These are phyloP conservation scores for Xanthostigma xanthostigma DNA, from an alignment of 2,888 invertebrate genomes.

Conservation along the genomic window DNA sequence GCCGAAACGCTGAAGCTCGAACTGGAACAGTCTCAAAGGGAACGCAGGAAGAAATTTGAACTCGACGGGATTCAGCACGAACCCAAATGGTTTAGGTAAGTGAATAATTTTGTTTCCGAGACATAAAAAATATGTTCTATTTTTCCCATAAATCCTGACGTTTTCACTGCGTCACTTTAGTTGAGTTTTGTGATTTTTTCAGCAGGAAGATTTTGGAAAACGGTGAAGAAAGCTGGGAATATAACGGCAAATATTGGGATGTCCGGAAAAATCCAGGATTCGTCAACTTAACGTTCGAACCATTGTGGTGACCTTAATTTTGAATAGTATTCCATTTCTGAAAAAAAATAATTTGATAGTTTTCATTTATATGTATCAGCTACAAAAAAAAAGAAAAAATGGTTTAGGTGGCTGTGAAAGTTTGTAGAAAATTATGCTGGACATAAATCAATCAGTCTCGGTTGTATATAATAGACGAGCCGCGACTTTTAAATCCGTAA, in stretches of 20 bases:
- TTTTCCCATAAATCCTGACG: no score
- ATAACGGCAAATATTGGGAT: slow-evolving; percentile 64
- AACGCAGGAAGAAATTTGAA: slow-evolving; percentile 45
- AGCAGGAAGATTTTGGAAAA: slow-evolving; percentile 30
- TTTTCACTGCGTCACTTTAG: no score
- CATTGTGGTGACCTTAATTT: slow-evolving; percentile 44
- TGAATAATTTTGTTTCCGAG: background rate
- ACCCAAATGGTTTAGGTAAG: slow-evolving; percentile 50
- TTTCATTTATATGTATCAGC: no score
- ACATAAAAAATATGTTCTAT: no score
- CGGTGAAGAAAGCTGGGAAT: slow-evolving; percentile 53
- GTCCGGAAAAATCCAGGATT: slow-evolving; percentile 50
- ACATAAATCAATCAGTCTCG: no score
- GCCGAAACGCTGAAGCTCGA: slow-evolving; percentile 57
- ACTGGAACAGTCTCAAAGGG: slow-evolving; percentile 61
- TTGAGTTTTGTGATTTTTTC: slow-evolving; percentile 6
- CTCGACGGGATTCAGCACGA: slow-evolving; percentile 34
- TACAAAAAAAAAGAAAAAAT: no score
- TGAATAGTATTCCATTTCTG: background rate
- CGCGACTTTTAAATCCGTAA: no score
- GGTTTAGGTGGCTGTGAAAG: no score
- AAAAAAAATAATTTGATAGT: no score
- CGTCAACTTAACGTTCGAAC: slow-evolving; percentile 35
- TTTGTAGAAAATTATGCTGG: no score
- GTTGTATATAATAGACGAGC: no score